Base-by-base conservation (phyloP, 2,797 vertebrate genomes). In the Acropternis orthonyx region DNA sequence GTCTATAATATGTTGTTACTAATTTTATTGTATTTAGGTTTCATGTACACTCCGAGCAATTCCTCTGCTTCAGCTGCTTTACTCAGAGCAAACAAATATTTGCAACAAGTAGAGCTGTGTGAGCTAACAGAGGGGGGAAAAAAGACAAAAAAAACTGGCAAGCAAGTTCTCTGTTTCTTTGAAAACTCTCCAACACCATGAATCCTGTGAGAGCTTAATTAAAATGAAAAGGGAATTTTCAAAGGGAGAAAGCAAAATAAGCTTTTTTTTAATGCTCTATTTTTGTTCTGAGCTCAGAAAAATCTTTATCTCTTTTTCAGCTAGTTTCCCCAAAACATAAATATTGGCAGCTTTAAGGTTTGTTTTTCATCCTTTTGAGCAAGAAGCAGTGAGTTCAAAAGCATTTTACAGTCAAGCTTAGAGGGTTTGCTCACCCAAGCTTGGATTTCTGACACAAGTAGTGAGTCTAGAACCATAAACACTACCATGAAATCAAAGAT, bases 321-420 rank as follows among this genome's bases (percentile, higher is more conserved):
- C 83, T 88, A 65, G 28, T 89, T 95, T 85, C 74, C 75, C 92
- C 81, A 93, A 95, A 96, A 95, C 80, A 91, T 96, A 95, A 96
- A 96, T 95, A 96, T 93, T 96, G 96, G 95, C 93, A 95, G 65
- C 90, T 88, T 95, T 84, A 87, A 93, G 68, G 84, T 92, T 96
- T 95, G 88, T 89, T 96, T 97, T 97, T 95, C 85, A 92, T 96
- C 81, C 78, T 96, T 63, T 91, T 85, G 86, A 92, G 90, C 84
- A 96, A 95, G 80, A 89, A 59, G 28, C 72, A 94, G 19, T 65
- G 72, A 97, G 83, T 95, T 96, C 93, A 96, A 96, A 96, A 95
- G 94, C 84, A 88, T 96, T 95, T 91, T 72, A 48, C 75, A 92
- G 66, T 80, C 84, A 91, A 77, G 86, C 89, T 91, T 91, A 78